These are phyloP conservation scores for Gadopsis bispinosus DNA, from an alignment of 2,797 vertebrate species.

Conservation along the genomic window DNA sequence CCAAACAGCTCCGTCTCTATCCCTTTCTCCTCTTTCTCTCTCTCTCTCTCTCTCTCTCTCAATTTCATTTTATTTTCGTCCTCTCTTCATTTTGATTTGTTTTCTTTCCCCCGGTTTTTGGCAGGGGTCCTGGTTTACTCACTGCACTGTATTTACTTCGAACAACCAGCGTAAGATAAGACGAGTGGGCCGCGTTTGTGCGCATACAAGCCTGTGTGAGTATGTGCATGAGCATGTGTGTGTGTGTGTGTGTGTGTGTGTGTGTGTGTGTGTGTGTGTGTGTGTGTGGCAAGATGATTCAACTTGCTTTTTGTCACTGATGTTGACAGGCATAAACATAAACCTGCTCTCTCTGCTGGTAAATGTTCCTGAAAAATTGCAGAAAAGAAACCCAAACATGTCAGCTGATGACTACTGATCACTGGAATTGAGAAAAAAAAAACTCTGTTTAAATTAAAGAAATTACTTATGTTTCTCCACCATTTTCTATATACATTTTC, in stretches of 20 bases:
- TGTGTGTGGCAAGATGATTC: slow-evolving; percentile 60
- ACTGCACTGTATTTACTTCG: slow-evolving; percentile 69
- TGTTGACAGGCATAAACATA: slow-evolving; percentile 67
- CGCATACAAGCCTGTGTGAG: slow-evolving; percentile 34
- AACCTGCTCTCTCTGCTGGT: slow-evolving; percentile 56
- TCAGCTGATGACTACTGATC: slow-evolving; percentile 26
- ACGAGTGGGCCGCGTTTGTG: slow-evolving; percentile 64
- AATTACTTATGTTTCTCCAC: background rate
- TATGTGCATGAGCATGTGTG: slow-evolving; percentile 21
- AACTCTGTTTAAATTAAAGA: slow-evolving; percentile 12
- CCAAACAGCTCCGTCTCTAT: slow-evolving; percentile 79
- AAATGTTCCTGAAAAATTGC: slow-evolving; percentile 54
- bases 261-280: slow-evolving; percentile 44
- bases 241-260: slow-evolving; percentile 41
- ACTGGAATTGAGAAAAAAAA: background rate
- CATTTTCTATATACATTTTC: background rate
- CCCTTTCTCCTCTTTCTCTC: slow-evolving; percentile 31
- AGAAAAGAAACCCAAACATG: slow-evolving; percentile 27
- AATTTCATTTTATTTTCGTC: slow-evolving; percentile 51
- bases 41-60: slow-evolving; percentile 15
- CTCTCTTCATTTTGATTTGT: slow-evolving; percentile 48
- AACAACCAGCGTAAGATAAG: slow-evolving; percentile 64
- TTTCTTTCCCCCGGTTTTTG: slow-evolving; percentile 40
- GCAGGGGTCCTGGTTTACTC: slow-evolving; percentile 62
- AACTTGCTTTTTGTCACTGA: slow-evolving; percentile 71